Base-by-base conservation (phyloP, 2,113 vertebrate species). In the Rhipidura dahli region DNA sequence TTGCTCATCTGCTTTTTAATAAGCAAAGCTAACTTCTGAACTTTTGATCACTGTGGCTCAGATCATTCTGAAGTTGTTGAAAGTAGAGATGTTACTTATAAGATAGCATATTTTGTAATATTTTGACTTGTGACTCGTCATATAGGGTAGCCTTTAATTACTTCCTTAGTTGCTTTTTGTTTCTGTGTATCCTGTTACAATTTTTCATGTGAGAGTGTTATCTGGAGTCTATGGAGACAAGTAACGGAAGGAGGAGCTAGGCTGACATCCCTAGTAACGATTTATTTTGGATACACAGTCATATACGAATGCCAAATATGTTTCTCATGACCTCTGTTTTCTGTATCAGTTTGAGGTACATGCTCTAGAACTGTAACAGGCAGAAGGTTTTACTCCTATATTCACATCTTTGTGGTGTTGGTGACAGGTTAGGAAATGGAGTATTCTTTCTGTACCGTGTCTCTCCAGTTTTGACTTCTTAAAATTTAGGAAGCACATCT, bases 271-370 rank as follows among this genome's bases (percentile, higher is more conserved):
- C 84, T 73, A 83, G n/a, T 45, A 87, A 54, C 87, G 44, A 49
- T 71, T 90, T 73, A 37, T 78, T 94, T 96, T 86, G 85, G 64
- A 66, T 57, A 51, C 3, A 5, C 21, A 63, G 6, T 70, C n/a
- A 21, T 77, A 37, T 31, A 65, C 37, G 47, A 95, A 81, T 88
- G 59, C 70, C 64, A 94, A 1, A 83, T 89, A 33, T 53, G 47
- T 90, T 91, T 96, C 96, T 92, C 61, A 44, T 65, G 42, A 88
- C 66, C 68, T 87, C 81, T 73, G 42, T 72, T 89, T 90, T 91
- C 60, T 37, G 9, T 47, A 56, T 85, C 61, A 65, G 1, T 86
- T 44, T 53, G 50, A 69, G 22, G 51, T 77, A 30, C 6, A 2
- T n/a, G 60, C 70, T 76, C 22, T 69, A 54, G 35, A 80, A 24